Evolutionary conservation across 2,113 vertebrate genomes (phyloP).

Genomic region (Hyla sarda): DNA sequence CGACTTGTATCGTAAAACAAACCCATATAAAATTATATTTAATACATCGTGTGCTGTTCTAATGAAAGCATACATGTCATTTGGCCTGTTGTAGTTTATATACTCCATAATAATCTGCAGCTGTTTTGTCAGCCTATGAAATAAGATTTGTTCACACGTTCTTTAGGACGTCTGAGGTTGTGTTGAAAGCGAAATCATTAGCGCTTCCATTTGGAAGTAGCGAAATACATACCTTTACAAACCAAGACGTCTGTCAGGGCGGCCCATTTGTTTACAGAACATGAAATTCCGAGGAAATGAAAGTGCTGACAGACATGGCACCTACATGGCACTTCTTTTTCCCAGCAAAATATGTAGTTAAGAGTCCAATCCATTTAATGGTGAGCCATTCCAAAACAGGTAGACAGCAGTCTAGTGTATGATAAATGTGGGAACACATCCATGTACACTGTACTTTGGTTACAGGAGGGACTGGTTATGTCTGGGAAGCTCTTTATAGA

Average conservation of each 20-base stretch:
- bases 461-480: slow-evolving; percentile 16
- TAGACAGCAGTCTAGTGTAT: slow-evolving; percentile 7
- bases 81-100: background rate
- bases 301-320: slow-evolving; percentile 36
- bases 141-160: slow-evolving; percentile 16
- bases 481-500: slow-evolving; percentile 31
- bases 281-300: slow-evolving; percentile 38
- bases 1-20: background rate
- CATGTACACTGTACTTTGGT: slow-evolving; percentile 6
- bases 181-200: slow-evolving; percentile 49
- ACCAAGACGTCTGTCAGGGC: slow-evolving; percentile 47
- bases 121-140: slow-evolving; percentile 24
- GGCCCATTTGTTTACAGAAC: slow-evolving; percentile 35
- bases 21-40: background rate
- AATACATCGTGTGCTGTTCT: background rate
- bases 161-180: slow-evolving; percentile 24
- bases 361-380: slow-evolving; percentile 11
- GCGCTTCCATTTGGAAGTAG: slow-evolving; percentile 34
- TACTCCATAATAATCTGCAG: slow-evolving; percentile 60
- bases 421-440: slow-evolving; percentile 49
- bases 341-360: slow-evolving; percentile 25
- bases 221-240: slow-evolving; percentile 34
- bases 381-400: background rate
- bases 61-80: background rate
- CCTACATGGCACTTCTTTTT: slow-evolving; percentile 13